Evolutionary conservation across 2,113 vertebrate genomes (phyloP).

Genomic region (Apus apus): DNA sequence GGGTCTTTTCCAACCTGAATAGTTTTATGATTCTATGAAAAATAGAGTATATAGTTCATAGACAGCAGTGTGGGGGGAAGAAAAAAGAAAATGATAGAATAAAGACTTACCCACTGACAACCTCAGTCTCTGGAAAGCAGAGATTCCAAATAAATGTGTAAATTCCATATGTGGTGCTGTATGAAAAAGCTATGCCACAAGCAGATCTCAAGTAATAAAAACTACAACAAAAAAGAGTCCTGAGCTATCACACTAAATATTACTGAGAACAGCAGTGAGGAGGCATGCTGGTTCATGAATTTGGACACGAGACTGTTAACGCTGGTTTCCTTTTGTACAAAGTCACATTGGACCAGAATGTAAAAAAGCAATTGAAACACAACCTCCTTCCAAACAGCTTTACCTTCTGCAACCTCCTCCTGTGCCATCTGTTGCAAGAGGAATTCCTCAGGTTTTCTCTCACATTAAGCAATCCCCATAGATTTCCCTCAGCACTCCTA

Average conservation of each 20-base stretch:
- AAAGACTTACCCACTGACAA: background rate
- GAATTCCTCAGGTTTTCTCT: constrained; percentile 19
- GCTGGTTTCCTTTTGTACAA: background rate
- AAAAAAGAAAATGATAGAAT: background rate
- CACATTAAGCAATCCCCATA: background rate
- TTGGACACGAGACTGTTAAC: background rate
- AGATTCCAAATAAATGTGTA: background rate
- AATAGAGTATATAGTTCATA: background rate
- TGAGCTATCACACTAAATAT: background rate
- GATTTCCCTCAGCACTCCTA: constrained; percentile 29
- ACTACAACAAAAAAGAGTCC: rapidly evolving
- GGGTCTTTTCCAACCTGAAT: no score
- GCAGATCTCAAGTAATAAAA: background rate
- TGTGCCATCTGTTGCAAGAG: constrained; percentile 42
- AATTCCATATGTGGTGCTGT: background rate
- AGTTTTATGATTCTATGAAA: background rate
- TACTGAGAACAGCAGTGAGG: background rate
- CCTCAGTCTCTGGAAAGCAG: background rate
- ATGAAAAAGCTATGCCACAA: background rate
- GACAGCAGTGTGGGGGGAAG: background rate
- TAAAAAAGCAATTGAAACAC: background rate
- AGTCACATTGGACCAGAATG: background rate
- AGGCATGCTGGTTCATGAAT: background rate
- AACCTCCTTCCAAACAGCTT: background rate
- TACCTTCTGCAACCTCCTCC: constrained; percentile 14